A percentile compares a stretch with the other conserved stretches of the same genome.
phyloP scores from a whole-genome alignment of 1,140 invertebrate genomes.

The Drosophila novamexicana region DNA sequence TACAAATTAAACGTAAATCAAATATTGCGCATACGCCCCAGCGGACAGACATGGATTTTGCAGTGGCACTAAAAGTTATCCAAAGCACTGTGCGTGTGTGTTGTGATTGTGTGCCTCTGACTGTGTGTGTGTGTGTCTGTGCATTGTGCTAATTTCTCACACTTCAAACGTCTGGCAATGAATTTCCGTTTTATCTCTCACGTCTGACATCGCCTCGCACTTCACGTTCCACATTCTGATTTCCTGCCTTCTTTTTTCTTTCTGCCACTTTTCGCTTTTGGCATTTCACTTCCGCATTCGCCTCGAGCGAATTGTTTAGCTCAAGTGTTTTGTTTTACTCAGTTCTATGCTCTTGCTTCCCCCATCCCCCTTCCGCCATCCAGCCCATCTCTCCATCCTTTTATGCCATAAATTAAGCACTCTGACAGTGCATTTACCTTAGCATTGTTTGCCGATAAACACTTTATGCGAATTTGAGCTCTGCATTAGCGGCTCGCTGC shows the following conservation, averaged over 20 bases:
- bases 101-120: background rate
- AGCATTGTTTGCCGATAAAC: constrained; percentile 52
- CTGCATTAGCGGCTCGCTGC: constrained; percentile 24
- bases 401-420: constrained; percentile 63
- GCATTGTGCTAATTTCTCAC: constrained; percentile 72
- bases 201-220: constrained; percentile 47
- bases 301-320: constrained; percentile 48
- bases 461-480: constrained; percentile 47
- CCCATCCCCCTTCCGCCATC: background rate
- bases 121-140: constrained; percentile 25
- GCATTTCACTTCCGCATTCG: constrained; percentile 52
- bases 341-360: constrained; percentile 5
- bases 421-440: constrained; percentile 67
- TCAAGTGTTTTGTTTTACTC: constrained; percentile 40
- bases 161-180: constrained; percentile 75
- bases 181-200: constrained; percentile 61
- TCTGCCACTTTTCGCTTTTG: constrained; percentile 46
- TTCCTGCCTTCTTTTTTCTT: constrained; percentile 43
- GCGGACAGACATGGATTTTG: constrained; percentile 4
- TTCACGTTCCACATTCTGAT: constrained; percentile 50
- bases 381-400: constrained; percentile 2
- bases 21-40: constrained; percentile 50
- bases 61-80: constrained; percentile 47
- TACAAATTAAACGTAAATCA: constrained; percentile 65
- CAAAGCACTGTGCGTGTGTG: constrained; percentile 18